phyloP scores from a whole-genome alignment of 2,797 vertebrate species.

The Phataginus tricuspis region DNA sequence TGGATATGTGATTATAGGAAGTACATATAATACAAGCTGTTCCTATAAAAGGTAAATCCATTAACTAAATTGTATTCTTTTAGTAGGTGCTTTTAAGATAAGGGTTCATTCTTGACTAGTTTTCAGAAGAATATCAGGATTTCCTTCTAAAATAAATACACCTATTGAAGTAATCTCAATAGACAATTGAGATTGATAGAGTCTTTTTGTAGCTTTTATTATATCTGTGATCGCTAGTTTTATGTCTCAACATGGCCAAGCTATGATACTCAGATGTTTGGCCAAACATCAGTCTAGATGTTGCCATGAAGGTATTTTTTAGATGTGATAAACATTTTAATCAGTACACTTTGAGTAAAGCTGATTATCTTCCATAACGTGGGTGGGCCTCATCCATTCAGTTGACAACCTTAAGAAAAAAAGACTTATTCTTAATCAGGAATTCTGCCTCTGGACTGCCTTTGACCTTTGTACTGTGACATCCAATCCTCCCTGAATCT shows the following conservation, averaged over 20 bases:
- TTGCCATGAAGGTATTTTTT: neutral
- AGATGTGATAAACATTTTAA: neutral
- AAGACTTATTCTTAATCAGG: neutral
- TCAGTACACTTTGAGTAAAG: neutral
- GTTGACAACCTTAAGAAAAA: neutral
- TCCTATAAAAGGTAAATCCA: neutral
- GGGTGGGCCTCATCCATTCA: neutral
- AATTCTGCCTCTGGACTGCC: neutral
- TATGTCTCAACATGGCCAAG: neutral
- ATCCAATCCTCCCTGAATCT: neutral
- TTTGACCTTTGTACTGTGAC: neutral
- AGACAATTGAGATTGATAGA: neutral
- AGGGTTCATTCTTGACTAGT: neutral
- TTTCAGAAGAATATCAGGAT: neutral
- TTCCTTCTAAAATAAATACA: neutral
- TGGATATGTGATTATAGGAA: neutral
- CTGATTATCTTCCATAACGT: neutral
- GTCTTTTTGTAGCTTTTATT: neutral
- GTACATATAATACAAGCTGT: rapidly evolving
- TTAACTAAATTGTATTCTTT: neutral
- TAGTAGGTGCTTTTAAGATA: neutral
- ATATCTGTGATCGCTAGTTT: neutral
- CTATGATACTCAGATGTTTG: neutral
- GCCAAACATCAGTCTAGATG: neutral
- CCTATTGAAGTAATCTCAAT: neutral